A percentile compares a stretch with the other conserved stretches of the same genome.
These are phyloP conservation scores for Podarcis cretensis DNA, from an alignment of 2,113 vertebrate species.

Conservation along the genomic window DNA sequence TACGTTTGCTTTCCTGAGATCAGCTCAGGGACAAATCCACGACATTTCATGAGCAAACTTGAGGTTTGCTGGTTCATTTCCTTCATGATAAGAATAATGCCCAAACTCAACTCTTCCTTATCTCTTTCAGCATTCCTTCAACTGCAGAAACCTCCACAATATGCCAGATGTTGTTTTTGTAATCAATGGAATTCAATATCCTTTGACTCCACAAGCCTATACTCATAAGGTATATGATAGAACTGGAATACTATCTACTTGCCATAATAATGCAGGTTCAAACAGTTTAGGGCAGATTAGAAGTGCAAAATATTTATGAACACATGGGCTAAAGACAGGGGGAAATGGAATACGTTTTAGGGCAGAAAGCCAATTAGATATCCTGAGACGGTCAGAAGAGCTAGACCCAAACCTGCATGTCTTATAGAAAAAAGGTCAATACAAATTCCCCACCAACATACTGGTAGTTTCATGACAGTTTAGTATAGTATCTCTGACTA, in stretches of 20 bases:
- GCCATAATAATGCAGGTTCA: background rate
- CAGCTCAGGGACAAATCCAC: background rate
- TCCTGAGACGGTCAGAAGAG: background rate
- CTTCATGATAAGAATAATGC: background rate
- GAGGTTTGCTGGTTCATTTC: background rate
- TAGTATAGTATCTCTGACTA: background rate
- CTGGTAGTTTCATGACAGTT: background rate
- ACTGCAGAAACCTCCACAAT: conserved; percentile 60
- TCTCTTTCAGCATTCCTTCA: conserved; percentile 50
- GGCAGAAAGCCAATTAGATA: background rate
- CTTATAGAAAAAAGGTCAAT: background rate
- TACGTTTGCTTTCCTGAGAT: background rate
- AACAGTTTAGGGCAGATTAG: background rate
- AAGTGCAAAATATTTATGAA: background rate
- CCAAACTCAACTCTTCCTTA: background rate
- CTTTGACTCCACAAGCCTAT: conserved; percentile 57
- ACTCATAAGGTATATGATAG: conserved; percentile 51
- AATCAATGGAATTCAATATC: conserved; percentile 59
- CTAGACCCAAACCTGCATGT: background rate
- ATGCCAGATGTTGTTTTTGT: conserved; percentile 70
- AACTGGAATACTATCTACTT: background rate
- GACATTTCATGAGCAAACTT: background rate
- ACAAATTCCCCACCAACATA: background rate
- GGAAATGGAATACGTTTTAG: background rate
- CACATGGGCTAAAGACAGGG: background rate